Evolutionary conservation across 2,888 invertebrate genomes (phyloP), one percentile per base, ranked within the genome.

Genomic region (Nomada flava): DNA sequence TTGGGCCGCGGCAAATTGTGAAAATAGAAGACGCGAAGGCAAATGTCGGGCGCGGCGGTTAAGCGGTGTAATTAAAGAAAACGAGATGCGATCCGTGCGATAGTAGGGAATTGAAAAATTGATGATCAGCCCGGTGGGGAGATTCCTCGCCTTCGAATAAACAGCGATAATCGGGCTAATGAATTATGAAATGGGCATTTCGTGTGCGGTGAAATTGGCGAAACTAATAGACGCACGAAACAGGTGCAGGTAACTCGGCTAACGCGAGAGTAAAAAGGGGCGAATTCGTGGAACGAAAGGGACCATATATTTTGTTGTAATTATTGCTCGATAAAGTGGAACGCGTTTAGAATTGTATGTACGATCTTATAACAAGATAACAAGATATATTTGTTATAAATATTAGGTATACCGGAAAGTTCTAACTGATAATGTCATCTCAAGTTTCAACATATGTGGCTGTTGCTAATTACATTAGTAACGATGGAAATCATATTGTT

Each of bases 141-240:
- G 5, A 44, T 26, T n/a, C 15, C 36, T n/a, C 23, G 10, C 13
- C 9, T 9, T 15, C 26, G n/a, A 44, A 44, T 18, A 52, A 68
- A 74, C 64, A 67, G 20, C 29, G 47, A 74, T 74, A 67, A 74
- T 59, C 36, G 29, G 50, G 20, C 47, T 59, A 50, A 59, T 50
- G 74, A 50, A 74, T 74, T 42, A 67, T 42, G 36, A 59, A 68
- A 74, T 36, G 68, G 68, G n/a, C 50, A 47, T 74, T 60, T 60
- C 36, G 4, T 26, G 3, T 10, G 23, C 23, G 23, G 15, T 23
- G 20, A 59, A 68, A 60, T 60, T 52, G 20, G 42, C n/a, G 68
- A 42, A 36, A 68, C 50, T 68, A 52, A 75, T 68, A 68, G 50
- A 20, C n/a, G 59, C 15, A 13, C 23, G 29, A 52, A 42, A 10